Conservation (phyloP, 2,888 invertebrate species). For the Callosobruchus maculatus region DNA sequence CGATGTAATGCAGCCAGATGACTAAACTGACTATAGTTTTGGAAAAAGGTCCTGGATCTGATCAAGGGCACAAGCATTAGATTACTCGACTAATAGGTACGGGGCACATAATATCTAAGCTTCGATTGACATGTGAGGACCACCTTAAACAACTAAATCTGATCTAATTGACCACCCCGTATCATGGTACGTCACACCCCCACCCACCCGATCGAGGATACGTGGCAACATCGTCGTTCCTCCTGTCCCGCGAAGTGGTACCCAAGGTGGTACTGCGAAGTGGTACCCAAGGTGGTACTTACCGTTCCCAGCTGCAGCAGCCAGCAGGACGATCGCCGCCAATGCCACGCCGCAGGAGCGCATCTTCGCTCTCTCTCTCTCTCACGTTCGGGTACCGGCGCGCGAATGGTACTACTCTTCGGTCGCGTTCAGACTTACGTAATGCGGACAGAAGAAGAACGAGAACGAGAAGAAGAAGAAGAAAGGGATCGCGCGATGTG, state of each 20-base stretch:
- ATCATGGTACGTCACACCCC: not conserved
- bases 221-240: not conserved
- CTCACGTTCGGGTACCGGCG: not conserved
- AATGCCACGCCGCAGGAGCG: not conserved
- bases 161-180: not conserved
- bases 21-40: too few species aligned
- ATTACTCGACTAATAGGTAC: too few species aligned
- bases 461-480: too few species aligned
- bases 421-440: not conserved
- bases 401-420: not conserved
- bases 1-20: too few species aligned
- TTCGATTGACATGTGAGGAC: too few species aligned
- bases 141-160: too few species aligned
- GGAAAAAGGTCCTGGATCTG: too few species aligned
- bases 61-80: too few species aligned
- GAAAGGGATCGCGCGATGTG: too few species aligned
- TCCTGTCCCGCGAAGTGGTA: not conserved
- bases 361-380: not conserved
- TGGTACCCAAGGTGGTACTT: not conserved
- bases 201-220: not conserved
- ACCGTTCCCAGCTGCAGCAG: not conserved
- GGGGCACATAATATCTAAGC: too few species aligned
- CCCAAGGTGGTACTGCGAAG: not conserved
- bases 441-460: too few species aligned
- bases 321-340: not conserved